Evolutionary conservation across 2,888 invertebrate species (phyloP).

Genomic region (Trachelus troglodyta): DNA sequence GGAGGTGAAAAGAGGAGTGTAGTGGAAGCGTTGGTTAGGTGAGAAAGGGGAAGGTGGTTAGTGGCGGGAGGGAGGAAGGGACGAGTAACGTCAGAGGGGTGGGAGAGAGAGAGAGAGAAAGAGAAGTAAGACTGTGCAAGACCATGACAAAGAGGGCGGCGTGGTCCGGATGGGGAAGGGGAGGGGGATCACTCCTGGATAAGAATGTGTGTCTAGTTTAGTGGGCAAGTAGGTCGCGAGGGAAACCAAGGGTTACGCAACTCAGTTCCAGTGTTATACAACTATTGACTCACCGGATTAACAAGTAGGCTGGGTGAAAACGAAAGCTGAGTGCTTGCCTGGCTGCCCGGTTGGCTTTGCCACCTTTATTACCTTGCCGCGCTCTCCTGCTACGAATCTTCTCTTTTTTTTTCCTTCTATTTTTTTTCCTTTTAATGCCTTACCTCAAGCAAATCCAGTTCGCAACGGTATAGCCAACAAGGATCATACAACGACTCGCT

Average conservation of each 20-base stretch:
- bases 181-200: slow-evolving; percentile 44
- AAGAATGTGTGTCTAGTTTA: slow-evolving; percentile 67
- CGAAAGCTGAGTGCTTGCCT: slow-evolving; percentile 53
- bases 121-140: background rate
- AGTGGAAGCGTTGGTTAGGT: slow-evolving; percentile 1
- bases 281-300: slow-evolving; percentile 67
- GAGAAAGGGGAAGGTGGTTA: background rate
- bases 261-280: slow-evolving; percentile 65
- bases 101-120: slow-evolving; percentile 32
- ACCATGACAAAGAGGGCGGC: background rate
- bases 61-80: slow-evolving; percentile 17
- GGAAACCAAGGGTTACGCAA: slow-evolving; percentile 64
- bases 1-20: background rate
- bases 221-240: slow-evolving; percentile 66
- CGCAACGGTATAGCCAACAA: background rate
- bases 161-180: background rate
- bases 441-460: background rate
- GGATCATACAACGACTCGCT: background rate
- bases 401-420: background rate
- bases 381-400: background rate
- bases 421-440: background rate
- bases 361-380: background rate
- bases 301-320: slow-evolving; percentile 66
- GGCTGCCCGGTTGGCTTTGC: slow-evolving; percentile 1
- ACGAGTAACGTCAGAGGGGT: slow-evolving; percentile 29